Percentiles rank a stretch among this genome's conserved stretches.
phyloP scores from a whole-genome alignment of 2,797 vertebrate species.

The Champsocephalus esox region DNA sequence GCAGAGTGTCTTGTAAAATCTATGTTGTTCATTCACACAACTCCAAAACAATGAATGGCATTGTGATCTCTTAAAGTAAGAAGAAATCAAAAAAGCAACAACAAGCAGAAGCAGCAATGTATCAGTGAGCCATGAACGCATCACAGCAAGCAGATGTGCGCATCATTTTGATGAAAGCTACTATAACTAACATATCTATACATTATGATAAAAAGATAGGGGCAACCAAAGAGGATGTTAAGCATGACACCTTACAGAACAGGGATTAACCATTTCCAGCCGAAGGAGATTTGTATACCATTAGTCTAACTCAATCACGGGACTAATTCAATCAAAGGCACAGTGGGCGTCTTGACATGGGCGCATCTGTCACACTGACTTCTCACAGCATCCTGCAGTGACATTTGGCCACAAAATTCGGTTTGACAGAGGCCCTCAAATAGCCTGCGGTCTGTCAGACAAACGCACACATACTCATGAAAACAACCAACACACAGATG shows the following conservation, averaged over 20 bases:
- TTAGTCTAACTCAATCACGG: slow-evolving; percentile 76
- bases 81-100: slow-evolving; percentile 25
- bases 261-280: slow-evolving; percentile 71
- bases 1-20: slow-evolving; percentile 25
- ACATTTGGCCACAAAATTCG: slow-evolving; percentile 75
- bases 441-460: slow-evolving; percentile 59
- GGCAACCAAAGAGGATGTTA: slow-evolving; percentile 7
- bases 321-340: slow-evolving; percentile 77
- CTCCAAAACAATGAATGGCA: slow-evolving; percentile 19
- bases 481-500: slow-evolving; percentile 28
- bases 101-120: background rate
- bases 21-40: background rate
- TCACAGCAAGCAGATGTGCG: background rate
- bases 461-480: slow-evolving; percentile 20
- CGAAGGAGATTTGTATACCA: slow-evolving; percentile 68
- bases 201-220: slow-evolving; percentile 1
- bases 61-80: slow-evolving; percentile 30
- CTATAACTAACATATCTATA: slow-evolving; percentile 13
- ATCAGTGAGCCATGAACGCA: slow-evolving; percentile 18
- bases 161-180: background rate
- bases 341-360: slow-evolving; percentile 68
- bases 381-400: slow-evolving; percentile 64
- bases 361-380: slow-evolving; percentile 76
- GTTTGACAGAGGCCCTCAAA: slow-evolving; percentile 69
- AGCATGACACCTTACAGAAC: slow-evolving; percentile 64